Percentiles rank a stretch among this genome's conserved stretches.
phyloP scores from a whole-genome alignment of 2,888 invertebrate genomes.

The Drosophila testacea region DNA sequence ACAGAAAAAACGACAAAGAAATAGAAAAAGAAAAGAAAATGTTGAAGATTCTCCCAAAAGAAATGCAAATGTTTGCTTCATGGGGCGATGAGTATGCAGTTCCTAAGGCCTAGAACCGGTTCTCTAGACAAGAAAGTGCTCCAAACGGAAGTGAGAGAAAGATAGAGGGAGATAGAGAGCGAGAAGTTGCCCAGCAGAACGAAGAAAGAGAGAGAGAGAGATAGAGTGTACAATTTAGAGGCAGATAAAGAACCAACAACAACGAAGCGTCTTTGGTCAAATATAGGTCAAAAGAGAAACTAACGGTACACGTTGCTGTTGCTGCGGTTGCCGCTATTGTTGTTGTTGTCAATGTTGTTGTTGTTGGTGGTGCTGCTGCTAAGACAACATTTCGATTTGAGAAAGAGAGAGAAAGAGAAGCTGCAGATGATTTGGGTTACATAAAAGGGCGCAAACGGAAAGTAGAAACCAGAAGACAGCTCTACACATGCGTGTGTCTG shows the following conservation, averaged over 20 bases:
- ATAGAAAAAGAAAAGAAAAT: slow-evolving; percentile 20
- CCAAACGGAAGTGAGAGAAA: slow-evolving; percentile 62
- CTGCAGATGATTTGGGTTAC: slow-evolving; percentile 76
- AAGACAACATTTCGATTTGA: slow-evolving; percentile 43
- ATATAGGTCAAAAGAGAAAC: slow-evolving; percentile 85
- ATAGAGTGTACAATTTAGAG: slow-evolving; percentile 11
- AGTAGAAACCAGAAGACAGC: slow-evolving; percentile 71
- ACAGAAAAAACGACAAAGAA: slow-evolving; percentile 6
- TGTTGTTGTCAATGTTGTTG: slow-evolving; percentile 18
- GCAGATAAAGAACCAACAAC: slow-evolving; percentile 54
- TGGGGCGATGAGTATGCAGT: slow-evolving; percentile 52
- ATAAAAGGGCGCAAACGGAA: slow-evolving; percentile 80
- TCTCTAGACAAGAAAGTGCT: slow-evolving; percentile 69
- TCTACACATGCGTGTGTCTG: slow-evolving; percentile 25
- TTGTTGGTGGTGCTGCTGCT: slow-evolving; percentile 24
- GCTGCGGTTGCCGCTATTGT: slow-evolving; percentile 22
- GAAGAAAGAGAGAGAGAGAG: slow-evolving; percentile 18
- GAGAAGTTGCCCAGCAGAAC: slow-evolving; percentile 4
- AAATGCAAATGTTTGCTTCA: slow-evolving; percentile 48
- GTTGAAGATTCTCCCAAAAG: slow-evolving; percentile 24
- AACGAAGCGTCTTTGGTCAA: slow-evolving; percentile 56
- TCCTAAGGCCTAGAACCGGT: slow-evolving; percentile 72
- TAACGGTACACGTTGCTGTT: slow-evolving; percentile 74
- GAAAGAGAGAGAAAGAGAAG: slow-evolving; percentile 8
- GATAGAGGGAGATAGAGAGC: slow-evolving; percentile 14